Percentiles rank a stretch among this genome's conserved stretches.
Conservation (phyloP, 2,113 vertebrate species). For the Clarias macrocephalus region DNA sequence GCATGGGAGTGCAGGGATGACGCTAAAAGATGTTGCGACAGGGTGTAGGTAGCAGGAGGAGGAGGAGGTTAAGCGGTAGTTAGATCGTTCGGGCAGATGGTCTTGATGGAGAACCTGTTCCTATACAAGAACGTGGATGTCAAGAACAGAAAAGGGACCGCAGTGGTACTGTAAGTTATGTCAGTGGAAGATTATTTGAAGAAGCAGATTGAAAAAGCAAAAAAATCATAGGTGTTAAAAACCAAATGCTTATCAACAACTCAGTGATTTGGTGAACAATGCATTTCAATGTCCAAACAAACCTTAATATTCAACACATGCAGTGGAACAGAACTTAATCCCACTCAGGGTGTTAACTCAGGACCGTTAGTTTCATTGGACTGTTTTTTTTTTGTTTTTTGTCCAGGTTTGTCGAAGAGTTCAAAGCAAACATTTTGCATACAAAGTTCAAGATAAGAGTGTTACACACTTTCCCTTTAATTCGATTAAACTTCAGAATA, state of each 20-base stretch:
- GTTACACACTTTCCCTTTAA: neutral
- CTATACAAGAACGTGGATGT: neutral
- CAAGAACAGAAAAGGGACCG: neutral
- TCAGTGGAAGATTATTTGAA: neutral
- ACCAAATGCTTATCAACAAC: neutral
- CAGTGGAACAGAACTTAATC: no score
- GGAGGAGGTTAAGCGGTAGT: neutral
- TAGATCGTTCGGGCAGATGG: neutral
- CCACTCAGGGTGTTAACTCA: neutral
- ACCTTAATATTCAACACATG: no score
- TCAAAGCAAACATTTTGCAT: neutral
- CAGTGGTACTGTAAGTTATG: no score
- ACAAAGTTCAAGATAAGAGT: neutral
- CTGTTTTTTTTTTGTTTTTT: neutral
- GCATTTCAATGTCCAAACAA: no score
- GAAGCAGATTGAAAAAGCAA: neutral
- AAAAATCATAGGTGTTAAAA: neutral
- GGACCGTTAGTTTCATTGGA: neutral
- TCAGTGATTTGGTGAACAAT: no score
- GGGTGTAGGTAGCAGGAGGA: neutral
- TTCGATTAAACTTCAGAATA: neutral
- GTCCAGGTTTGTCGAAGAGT: no score
- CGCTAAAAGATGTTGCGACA: neutral
- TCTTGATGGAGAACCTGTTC: neutral
- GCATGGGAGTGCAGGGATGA: neutral